Evolutionary conservation across 1,140 invertebrate species (phyloP), one percentile per base, ranked within the genome.

Genomic region (Trichogramma pretiosum): DNA sequence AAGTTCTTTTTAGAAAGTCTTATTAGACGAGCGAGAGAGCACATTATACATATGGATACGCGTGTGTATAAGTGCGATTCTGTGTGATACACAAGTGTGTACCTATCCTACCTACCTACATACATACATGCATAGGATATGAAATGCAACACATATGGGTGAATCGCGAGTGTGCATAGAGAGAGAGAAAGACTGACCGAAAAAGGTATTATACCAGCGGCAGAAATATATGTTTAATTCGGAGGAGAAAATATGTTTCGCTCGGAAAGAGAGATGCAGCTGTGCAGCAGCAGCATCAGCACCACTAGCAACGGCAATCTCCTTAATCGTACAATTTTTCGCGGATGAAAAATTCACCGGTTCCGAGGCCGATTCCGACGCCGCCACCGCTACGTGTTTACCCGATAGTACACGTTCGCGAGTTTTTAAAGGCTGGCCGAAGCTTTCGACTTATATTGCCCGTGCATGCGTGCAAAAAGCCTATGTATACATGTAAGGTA

Each of bases 1-100:
- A n/a, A n/a, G n/a, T 45, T 50, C 49, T 51, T 46, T 45, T 46
- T 46, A 51, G 49, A 51, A 51, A 51, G 49, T 51, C 43, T 51
- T 46, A 46, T 46, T 46, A 46, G 43, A 43, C 32, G 43, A n/a
- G 17, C 33, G 43, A 18, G 28, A 28, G 24, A 7, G n/a, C n/a
- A n/a, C n/a, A n/a, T n/a, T n/a, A n/a, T n/a, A n/a, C n/a, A n/a
- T n/a, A n/a, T n/a, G n/a, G n/a, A n/a, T 7, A 11, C 36, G 30
- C 41, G 38, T 14, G 16, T 23, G 37, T 30, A 36, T 33, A 26
- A 21, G 33, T 21, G 43, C 49, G 49, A 51, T 51, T 51, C 46
- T 51, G 42, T 51, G n/a, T n/a, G n/a, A n/a, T n/a, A n/a, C n/a
- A n/a, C n/a, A n/a, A n/a, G n/a, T n/a, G n/a, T n/a, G n/a, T n/a